Evolutionary conservation across 2,888 invertebrate species (phyloP).

Genomic region (Troides oblongomaculatus): DNA sequence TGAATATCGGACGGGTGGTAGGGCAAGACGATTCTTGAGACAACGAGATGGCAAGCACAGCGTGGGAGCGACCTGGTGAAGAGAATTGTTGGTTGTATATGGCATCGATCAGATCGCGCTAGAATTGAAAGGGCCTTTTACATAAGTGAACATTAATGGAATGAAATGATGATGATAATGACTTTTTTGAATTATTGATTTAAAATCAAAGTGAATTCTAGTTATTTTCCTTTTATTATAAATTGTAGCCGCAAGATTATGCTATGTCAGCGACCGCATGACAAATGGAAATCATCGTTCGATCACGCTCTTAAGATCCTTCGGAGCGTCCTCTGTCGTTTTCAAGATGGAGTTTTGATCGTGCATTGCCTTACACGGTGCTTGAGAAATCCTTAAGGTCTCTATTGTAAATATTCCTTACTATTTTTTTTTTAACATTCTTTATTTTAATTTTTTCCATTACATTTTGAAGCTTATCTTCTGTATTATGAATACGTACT

Average conservation of each 20-base stretch:
- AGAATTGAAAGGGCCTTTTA: no score
- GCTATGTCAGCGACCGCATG: constrained; percentile 19
- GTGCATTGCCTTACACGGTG: constrained; percentile 22
- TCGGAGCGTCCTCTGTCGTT: constrained; percentile 6
- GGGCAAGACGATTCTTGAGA: no score
- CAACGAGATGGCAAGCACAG: no score
- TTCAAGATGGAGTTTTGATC: constrained; percentile 23
- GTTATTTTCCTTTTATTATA: constrained; percentile 3
- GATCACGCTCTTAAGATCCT: constrained; percentile 23
- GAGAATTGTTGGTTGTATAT: no score
- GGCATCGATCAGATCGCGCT: no score
- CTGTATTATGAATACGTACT: neutral
- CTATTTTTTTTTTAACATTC: neutral
- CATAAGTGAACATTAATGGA: no score
- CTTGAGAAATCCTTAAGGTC: constrained; percentile 7
- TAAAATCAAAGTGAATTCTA: neutral
- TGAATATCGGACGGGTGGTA: no score
- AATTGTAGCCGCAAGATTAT: constrained; percentile 11
- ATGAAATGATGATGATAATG: neutral
- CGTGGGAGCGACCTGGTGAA: no score
- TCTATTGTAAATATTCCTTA: constrained; percentile 6
- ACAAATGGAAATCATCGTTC: constrained; percentile 19
- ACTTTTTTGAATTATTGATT: neutral
- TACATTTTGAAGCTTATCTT: neutral
- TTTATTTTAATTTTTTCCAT: neutral